Conservation (phyloP, 2,797 vertebrate species). For the Balearica regulorum region DNA sequence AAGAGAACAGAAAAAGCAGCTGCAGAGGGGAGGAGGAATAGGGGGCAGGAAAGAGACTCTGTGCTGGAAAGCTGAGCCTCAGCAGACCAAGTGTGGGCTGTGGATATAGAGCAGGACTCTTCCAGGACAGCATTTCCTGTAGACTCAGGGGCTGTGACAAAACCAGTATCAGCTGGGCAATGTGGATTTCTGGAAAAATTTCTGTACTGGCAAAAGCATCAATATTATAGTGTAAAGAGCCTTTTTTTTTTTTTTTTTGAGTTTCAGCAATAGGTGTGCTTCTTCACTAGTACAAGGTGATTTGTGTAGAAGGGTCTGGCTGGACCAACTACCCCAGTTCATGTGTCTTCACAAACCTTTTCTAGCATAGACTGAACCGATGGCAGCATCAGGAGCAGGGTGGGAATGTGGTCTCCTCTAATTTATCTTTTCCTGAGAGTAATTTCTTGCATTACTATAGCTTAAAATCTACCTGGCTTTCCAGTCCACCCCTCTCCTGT, state of each 20-base stretch:
- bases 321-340: not conserved
- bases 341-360: not conserved
- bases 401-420: not conserved
- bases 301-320: not conserved
- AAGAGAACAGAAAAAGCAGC: not conserved
- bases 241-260: not conserved
- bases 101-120: not conserved
- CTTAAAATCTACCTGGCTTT: not conserved
- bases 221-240: not conserved
- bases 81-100: not conserved
- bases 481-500: accelerated
- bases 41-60: not conserved
- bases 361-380: not conserved
- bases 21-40: not conserved
- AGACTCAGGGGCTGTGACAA: not conserved
- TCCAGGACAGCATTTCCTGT: not conserved
- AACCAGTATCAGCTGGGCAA: not conserved
- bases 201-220: not conserved
- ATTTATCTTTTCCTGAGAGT: not conserved
- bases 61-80: not conserved
- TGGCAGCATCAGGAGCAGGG: not conserved
- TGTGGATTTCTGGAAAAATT: not conserved
- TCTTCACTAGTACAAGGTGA: not conserved
- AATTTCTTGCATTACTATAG: not conserved
- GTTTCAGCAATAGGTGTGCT: not conserved